Evolutionary conservation across 2,113 vertebrate species (phyloP).

Genomic region (Conger conger): DNA sequence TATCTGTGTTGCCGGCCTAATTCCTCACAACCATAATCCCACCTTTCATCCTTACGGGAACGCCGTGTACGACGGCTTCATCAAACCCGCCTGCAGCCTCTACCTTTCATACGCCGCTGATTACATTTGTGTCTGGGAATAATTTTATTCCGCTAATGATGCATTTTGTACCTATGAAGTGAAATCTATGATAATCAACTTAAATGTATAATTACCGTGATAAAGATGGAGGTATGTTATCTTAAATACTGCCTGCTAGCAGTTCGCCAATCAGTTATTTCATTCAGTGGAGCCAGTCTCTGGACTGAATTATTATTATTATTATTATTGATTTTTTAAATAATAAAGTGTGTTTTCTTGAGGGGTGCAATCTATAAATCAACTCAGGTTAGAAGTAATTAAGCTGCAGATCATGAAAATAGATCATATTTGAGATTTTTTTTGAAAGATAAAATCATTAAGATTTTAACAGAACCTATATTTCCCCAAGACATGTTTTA

Average conservation of each 20-base stretch:
- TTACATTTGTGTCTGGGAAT: not conserved
- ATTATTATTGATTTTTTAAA: too few relatives aligned
- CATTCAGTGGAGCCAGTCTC: too few relatives aligned
- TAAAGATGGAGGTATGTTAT: not conserved
- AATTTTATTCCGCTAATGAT: not conserved
- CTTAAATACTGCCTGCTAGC: not conserved
- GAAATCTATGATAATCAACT: not conserved
- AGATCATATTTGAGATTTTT: too few relatives aligned
- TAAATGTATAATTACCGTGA: not conserved
- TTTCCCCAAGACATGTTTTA: too few relatives aligned
- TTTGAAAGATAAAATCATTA: too few relatives aligned
- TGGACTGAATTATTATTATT: too few relatives aligned
- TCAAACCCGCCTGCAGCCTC: not conserved
- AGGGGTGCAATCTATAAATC: too few relatives aligned
- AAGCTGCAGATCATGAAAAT: too few relatives aligned
- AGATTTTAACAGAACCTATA: too few relatives aligned
- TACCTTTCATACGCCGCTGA: not conserved
- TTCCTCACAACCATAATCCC: not conserved
- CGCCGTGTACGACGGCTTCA: not conserved
- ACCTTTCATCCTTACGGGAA: not conserved
- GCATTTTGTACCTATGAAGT: not conserved
- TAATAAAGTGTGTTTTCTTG: too few relatives aligned
- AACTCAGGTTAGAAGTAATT: too few relatives aligned
- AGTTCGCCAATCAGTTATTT: too few relatives aligned
- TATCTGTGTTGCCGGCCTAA: not conserved